Percentiles rank a stretch among this genome's conserved stretches.
Evolutionary conservation across 2,888 invertebrate genomes (phyloP).

Genomic region (Rambutsinella grinnellia): DNA sequence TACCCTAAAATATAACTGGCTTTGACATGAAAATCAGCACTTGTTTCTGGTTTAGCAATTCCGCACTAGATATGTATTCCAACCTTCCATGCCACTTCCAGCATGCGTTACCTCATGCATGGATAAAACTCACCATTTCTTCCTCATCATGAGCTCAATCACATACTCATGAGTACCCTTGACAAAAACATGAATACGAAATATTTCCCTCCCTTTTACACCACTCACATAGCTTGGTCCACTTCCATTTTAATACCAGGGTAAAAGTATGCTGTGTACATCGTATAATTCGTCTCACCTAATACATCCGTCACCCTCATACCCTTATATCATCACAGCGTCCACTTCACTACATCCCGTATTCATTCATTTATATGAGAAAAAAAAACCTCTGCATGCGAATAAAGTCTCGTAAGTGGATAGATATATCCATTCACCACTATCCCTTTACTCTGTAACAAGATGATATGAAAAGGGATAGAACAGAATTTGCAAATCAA

Average conservation of each 20-base stretch:
- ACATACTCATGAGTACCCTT: constrained; percentile 23
- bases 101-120: neutral
- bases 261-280: neutral
- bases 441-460: constrained; percentile 32
- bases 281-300: constrained; percentile 6
- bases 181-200: constrained; percentile 22
- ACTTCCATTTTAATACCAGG: constrained; percentile 25
- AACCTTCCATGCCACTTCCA: neutral
- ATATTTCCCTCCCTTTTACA: neutral
- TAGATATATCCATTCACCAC: constrained; percentile 4
- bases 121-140: neutral
- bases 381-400: too few relatives aligned
- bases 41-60: constrained; percentile 4
- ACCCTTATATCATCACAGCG: neutral
- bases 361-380: too few relatives aligned
- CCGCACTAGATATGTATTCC: neutral
- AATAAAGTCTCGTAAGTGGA: neutral
- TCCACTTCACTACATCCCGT: too few relatives aligned
- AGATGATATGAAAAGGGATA: constrained; percentile 31
- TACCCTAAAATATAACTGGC: neutral
- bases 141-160: constrained; percentile 9
- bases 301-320: neutral
- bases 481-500: constrained; percentile 59
- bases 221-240: constrained; percentile 4
- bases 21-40: constrained; percentile 21